Evolutionary conservation across 2,113 vertebrate genomes (phyloP).

Genomic region (Bolborhynchus lineola): DNA sequence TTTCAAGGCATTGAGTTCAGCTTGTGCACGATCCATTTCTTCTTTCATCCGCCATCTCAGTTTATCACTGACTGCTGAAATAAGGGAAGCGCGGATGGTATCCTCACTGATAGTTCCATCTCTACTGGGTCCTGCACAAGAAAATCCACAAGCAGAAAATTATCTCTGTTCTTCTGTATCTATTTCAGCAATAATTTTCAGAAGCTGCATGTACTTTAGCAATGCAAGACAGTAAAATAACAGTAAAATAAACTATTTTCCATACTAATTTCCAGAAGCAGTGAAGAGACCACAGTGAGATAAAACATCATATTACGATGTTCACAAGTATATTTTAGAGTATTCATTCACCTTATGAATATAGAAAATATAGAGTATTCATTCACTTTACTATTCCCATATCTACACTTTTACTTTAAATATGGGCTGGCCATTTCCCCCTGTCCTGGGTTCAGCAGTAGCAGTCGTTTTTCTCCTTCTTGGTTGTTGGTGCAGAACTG

Average conservation of each 20-base stretch:
- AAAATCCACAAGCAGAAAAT: not conserved
- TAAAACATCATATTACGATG: not conserved
- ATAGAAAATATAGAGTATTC: not conserved
- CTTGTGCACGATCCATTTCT: conserved; percentile 97
- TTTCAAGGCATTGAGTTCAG: conserved; percentile 95
- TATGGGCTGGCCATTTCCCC: not conserved
- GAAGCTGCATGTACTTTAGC: not conserved
- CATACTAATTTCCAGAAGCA: not conserved
- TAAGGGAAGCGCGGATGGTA: conserved; percentile 95
- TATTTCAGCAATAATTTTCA: not conserved
- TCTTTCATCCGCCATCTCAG: conserved; percentile 98
- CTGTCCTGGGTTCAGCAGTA: no score
- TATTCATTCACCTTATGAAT: not conserved
- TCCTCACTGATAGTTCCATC: conserved; percentile 97
- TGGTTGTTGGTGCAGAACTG: no score
- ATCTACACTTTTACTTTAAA: not conserved
- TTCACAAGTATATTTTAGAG: not conserved
- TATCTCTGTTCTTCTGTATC: not conserved
- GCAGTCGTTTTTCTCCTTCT: no score
- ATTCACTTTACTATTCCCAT: not conserved
- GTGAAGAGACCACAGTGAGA: not conserved
- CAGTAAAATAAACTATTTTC: not conserved
- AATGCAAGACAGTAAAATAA: not conserved
- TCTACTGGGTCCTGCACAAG: conserved; percentile 82
- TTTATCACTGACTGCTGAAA: conserved; percentile 96